phyloP scores from a whole-genome alignment of 2,113 vertebrate species.

The Scortum barcoo region DNA sequence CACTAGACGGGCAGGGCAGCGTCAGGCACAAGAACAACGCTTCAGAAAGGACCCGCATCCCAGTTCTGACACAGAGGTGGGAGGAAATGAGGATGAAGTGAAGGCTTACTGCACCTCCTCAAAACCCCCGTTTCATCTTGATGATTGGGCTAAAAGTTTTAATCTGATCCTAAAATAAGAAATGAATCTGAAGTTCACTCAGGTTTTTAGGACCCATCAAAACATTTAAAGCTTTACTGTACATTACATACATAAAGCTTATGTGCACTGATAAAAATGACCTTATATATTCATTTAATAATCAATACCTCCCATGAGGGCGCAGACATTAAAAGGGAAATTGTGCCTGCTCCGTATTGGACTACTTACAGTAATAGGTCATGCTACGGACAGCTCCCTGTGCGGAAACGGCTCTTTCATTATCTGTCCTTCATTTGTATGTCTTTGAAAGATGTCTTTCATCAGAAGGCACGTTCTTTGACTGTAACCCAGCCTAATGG shows the following conservation, averaged over 20 bases:
- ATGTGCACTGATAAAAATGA: not conserved
- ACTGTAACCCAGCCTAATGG: constrained; percentile 17
- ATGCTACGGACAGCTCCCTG: not conserved
- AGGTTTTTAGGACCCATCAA: not conserved
- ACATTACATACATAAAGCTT: not conserved
- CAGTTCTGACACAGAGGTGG: not conserved
- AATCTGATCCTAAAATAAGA: not conserved
- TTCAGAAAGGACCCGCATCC: not conserved
- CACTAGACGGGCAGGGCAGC: constrained; percentile 26
- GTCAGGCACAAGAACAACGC: constrained; percentile 29
- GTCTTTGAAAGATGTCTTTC: constrained; percentile 17
- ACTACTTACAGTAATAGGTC: not conserved
- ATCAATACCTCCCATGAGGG: constrained; percentile 7
- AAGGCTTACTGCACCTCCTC: constrained; percentile 5
- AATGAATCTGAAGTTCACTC: not conserved
- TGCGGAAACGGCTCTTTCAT: constrained; percentile 11
- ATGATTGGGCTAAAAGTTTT: not conserved
- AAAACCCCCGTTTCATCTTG: not conserved
- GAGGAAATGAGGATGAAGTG: not conserved
- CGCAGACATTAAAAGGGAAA: not conserved
- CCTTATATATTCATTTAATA: not conserved
- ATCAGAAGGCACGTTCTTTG: not conserved
- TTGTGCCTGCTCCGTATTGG: not conserved
- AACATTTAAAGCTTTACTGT: not conserved
- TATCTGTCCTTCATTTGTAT: constrained; percentile 22